Base-by-base conservation (phyloP, 2,888 invertebrate genomes). In the Hermaeophaga mercurialis region DNA sequence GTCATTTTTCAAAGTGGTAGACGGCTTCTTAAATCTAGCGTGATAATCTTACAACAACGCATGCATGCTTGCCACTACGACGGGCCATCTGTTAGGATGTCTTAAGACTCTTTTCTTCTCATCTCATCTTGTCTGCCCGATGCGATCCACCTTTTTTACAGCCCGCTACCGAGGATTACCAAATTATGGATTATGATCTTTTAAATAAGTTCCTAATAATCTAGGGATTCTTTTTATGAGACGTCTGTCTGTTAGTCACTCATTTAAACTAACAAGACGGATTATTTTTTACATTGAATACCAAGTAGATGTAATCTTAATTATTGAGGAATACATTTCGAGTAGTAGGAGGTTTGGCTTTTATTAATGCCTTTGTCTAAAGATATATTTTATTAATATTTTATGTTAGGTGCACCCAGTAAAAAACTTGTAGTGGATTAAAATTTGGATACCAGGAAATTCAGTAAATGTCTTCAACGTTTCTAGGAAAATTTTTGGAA, bases 21-120 rank as follows among this genome's bases (percentile, higher is more conserved):
- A 72, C 72, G 70, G 71, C 71, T 70, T 63, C 67, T 72, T 71
- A 73, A 73, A 73, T 73, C 72, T 72, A 72, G 68, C 72, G 67
- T 72, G 72, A 71, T 73, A 72, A 73, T 73, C 72, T 70, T 63
- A 69, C 50, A 53, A 64, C 55, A 67, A 70, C 66, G 70, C 70
- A 70, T 68, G 72, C 70, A 69, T 69, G 69, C 66, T 63, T 65
- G 66, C 64, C 66, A 63, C 65, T 66, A 65, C 69, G 73, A 73
- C 70, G 72, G 70, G 66, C 68, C 70, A 73, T 73, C 70, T 71
- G 71, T 73, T 72, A 71, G 65, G 63, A 54, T 55, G 48, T 59
- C 57, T 57, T 49, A 55, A 58, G 59, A 62, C 47, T 54, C 58
- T 56, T 58, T 58, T 53, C 55, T 55, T 52, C 49, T 50, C 50